phyloP scores from a whole-genome alignment of 2,888 invertebrate species.

The Sphecodes monilicornis region DNA sequence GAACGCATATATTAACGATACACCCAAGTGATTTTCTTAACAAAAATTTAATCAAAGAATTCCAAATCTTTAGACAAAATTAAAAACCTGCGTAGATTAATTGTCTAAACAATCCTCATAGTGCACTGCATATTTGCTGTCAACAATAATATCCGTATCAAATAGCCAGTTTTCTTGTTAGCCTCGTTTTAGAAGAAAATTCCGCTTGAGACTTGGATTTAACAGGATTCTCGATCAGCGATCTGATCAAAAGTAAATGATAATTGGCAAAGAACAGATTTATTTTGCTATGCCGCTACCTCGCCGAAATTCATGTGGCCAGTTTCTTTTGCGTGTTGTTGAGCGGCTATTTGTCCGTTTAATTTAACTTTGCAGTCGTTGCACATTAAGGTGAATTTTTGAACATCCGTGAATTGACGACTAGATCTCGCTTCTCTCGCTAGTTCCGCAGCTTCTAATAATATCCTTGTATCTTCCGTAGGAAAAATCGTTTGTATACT shows the following conservation, averaged over 20 bases:
- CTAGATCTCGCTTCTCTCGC: conserved; percentile 95
- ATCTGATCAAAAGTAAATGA: conserved; percentile 37
- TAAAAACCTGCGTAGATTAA: conserved; percentile 63
- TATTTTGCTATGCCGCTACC: conserved; percentile 83
- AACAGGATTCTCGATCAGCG: conserved; percentile 48
- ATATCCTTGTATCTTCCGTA: conserved; percentile 89
- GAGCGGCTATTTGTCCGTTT: conserved; percentile 93
- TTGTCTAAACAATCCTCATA: conserved; percentile 60
- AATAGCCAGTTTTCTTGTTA: conserved; percentile 45
- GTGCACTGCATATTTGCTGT: conserved; percentile 52
- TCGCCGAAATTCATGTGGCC: conserved; percentile 94
- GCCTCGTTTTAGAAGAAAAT: conserved; percentile 56
- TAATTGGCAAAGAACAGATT: conserved; percentile 23
- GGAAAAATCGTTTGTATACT: conserved; percentile 93
- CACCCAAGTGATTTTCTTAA: not conserved
- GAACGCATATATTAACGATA: not conserved
- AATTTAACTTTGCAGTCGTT: conserved; percentile 91
- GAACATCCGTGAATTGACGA: conserved; percentile 95
- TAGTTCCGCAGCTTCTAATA: conserved; percentile 93
- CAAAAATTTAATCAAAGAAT: not conserved
- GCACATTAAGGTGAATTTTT: conserved; percentile 94
- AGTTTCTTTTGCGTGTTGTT: conserved; percentile 93
- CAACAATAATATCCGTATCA: conserved; percentile 51
- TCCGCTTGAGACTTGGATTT: conserved; percentile 48
- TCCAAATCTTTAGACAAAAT: conserved; percentile 54